These are phyloP conservation scores for Caenorhabditis wallacei DNA, from an alignment of 2,888 invertebrate species.

Conservation along the genomic window DNA sequence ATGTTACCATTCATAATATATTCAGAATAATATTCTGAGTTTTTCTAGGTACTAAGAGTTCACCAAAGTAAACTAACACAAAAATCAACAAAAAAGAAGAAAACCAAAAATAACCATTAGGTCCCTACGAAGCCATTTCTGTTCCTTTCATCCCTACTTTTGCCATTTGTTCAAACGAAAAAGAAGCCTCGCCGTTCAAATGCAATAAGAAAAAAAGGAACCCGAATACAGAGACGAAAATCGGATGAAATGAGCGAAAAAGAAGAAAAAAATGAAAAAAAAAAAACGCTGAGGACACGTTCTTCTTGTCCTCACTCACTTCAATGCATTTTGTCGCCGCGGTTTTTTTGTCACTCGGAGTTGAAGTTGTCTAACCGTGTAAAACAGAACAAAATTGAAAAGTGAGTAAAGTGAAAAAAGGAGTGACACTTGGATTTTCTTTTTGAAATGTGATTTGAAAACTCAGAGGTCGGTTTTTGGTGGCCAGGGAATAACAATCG, in stretches of 20 bases:
- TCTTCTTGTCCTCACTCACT: constrained; percentile 59
- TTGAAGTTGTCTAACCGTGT: constrained; percentile 43
- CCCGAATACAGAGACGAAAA: constrained; percentile 32
- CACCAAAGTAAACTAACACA: no score
- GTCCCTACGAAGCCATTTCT: constrained; percentile 34
- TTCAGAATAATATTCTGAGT: no score
- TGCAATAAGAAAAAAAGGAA: constrained; percentile 63
- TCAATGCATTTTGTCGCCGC: constrained; percentile 49
- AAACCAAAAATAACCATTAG: constrained; percentile 44
- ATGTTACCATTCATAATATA: no score
- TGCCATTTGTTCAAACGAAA: constrained; percentile 31
- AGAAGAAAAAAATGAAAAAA: constrained; percentile 25
- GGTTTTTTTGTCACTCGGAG: constrained; percentile 31
- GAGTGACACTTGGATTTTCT: not conserved
- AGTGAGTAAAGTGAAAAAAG: not conserved
- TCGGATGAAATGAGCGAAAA: constrained; percentile 35
- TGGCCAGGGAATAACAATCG: no score
- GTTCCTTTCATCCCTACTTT: constrained; percentile 43
- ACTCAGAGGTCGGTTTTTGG: not conserved
- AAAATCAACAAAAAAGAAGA: not conserved
- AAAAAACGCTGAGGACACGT: constrained; percentile 38
- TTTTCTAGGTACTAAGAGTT: no score
- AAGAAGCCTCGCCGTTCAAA: constrained; percentile 38
- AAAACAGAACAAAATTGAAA: constrained; percentile 9
- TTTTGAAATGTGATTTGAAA: not conserved